Conservation (phyloP, 2,888 invertebrate genomes). For the Zygothrica quintamaculata region DNA sequence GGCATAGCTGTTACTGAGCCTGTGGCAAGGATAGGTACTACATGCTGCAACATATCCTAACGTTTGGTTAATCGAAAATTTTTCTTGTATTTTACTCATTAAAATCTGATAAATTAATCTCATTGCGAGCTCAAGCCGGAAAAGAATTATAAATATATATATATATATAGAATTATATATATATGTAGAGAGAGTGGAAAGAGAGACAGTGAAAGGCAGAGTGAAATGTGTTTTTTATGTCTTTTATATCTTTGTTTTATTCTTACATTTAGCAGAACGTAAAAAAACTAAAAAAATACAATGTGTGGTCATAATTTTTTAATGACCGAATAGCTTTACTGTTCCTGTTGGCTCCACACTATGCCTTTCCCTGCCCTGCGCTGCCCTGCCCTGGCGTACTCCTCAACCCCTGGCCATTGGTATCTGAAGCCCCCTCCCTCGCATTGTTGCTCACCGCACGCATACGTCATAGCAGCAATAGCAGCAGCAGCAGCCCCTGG, state of each 20-base stretch:
- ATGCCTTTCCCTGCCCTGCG: conserved; percentile 28
- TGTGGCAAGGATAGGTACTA: too few relatives aligned
- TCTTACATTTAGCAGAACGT: neutral
- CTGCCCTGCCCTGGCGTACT: conserved; percentile 1
- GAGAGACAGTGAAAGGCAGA: too few relatives aligned
- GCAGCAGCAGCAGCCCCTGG: conserved; percentile 72
- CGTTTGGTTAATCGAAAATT: neutral
- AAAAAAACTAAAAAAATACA: conserved; percentile 35
- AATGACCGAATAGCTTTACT: conserved; percentile 48
- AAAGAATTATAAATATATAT: too few relatives aligned
- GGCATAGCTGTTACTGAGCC: too few relatives aligned
- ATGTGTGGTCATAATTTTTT: conserved; percentile 73
- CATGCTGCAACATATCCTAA: too few relatives aligned
- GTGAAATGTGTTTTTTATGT: neutral
- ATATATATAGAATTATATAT: too few relatives aligned
- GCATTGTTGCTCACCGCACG: conserved; percentile 38
- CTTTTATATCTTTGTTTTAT: conserved; percentile 3
- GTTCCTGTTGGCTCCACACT: conserved; percentile 26
- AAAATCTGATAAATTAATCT: neutral
- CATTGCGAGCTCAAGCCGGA: neutral
- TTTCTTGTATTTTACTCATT: neutral
- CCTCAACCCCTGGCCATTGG: neutral
- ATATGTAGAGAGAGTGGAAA: too few relatives aligned
- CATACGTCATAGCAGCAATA: conserved; percentile 72
- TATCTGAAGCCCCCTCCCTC: neutral